phyloP scores from a whole-genome alignment of 1,140 invertebrate species.

The Chrysopa pallens region DNA sequence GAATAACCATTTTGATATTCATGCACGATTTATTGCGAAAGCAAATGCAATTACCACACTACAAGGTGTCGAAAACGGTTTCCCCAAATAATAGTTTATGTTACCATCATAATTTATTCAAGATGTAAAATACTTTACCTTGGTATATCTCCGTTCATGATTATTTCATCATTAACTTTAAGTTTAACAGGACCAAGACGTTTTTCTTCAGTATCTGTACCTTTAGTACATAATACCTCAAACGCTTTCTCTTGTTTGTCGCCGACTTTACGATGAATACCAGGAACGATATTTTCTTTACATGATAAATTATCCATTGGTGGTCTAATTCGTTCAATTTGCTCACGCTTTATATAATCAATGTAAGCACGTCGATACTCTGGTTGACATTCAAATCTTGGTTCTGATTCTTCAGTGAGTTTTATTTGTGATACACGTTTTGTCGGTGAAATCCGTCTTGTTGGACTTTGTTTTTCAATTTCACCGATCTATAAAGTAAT shows the following conservation, averaged over 20 bases:
- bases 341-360: conserved; percentile 20
- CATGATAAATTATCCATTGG: conserved; percentile 10
- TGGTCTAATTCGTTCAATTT: conserved; percentile 10
- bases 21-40: too few relatives aligned
- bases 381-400: conserved; percentile 24
- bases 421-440: conserved; percentile 13
- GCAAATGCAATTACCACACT: too few relatives aligned
- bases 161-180: too few relatives aligned
- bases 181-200: background rate
- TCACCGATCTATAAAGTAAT: conserved; percentile 9
- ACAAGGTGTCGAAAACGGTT: too few relatives aligned
- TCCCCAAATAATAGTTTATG: too few relatives aligned
- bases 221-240: background rate
- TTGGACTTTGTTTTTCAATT: background rate
- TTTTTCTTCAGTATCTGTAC: background rate
- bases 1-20: too few relatives aligned
- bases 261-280: background rate
- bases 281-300: background rate
- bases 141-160: too few relatives aligned
- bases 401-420: conserved; percentile 14
- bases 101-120: too few relatives aligned
- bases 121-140: too few relatives aligned
- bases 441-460: background rate
- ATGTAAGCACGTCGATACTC: conserved; percentile 28
- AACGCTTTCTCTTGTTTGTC: background rate